Evolutionary conservation across 2,797 vertebrate species (phyloP).

Genomic region (Coendou prehensilis): DNA sequence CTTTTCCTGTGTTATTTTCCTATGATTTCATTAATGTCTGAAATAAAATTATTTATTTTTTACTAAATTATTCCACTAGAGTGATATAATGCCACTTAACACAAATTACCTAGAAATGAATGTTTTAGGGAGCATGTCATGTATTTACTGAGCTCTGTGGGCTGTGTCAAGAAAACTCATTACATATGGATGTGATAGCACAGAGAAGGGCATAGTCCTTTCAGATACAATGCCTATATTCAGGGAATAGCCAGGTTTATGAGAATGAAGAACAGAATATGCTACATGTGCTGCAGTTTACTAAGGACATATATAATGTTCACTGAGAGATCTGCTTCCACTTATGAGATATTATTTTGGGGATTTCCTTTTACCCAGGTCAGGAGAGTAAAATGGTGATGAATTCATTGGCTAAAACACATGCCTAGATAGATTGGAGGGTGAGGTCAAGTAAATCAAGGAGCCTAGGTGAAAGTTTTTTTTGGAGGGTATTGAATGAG

Average conservation of each 20-base stretch:
- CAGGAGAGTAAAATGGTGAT: neutral
- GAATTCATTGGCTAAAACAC: neutral
- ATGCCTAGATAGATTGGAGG: neutral
- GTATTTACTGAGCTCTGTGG: neutral
- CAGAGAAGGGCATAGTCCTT: neutral
- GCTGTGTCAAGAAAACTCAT: neutral
- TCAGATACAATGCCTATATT: neutral
- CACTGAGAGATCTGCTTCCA: neutral
- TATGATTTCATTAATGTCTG: neutral
- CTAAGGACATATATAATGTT: neutral
- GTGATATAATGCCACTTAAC: neutral
- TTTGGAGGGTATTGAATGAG: neutral
- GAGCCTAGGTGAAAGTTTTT: neutral
- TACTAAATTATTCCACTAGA: neutral
- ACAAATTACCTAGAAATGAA: conserved; percentile 1
- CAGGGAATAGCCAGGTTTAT: neutral
- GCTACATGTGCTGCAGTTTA: neutral
- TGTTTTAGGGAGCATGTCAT: neutral
- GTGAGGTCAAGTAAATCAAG: neutral
- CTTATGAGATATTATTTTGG: conserved; percentile 5
- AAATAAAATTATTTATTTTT: conserved; percentile 43
- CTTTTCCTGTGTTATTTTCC: neutral
- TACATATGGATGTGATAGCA: neutral
- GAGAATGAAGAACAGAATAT: neutral
- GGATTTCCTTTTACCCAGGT: neutral